Percentiles rank a stretch among this genome's conserved stretches.
These are phyloP conservation scores for Anorthoa munda DNA, from an alignment of 2,888 invertebrate genomes.

Conservation along the genomic window DNA sequence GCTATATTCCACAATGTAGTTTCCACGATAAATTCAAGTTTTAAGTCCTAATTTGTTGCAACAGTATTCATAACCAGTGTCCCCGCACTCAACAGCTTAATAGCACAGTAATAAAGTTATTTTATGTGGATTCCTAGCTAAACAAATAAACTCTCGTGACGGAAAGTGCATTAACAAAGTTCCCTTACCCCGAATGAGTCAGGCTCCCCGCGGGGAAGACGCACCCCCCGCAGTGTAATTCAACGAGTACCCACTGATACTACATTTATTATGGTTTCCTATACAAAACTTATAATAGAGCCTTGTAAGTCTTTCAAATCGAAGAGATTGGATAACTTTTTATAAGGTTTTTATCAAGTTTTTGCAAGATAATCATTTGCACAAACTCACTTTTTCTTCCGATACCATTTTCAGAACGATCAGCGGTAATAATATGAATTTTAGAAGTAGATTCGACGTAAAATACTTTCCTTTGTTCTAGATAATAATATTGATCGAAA, in stretches of 20 bases:
- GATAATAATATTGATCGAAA: conserved; percentile 48
- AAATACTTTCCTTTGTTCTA: conserved; percentile 55
- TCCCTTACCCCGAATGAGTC: conserved; percentile 77
- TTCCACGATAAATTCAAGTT: not conserved
- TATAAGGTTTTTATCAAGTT: conserved; percentile 20
- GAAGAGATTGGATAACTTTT: conserved; percentile 51
- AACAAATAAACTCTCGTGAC: conserved; percentile 64
- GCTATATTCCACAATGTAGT: not conserved
- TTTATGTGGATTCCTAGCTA: conserved; percentile 51
- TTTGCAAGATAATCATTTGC: conserved; percentile 37
- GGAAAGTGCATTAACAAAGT: conserved; percentile 83
- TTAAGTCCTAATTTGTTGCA: conserved; percentile 17
- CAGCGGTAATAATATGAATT: conserved; percentile 20
- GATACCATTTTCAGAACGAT: conserved; percentile 19
- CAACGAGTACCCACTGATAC: conserved; percentile 58
- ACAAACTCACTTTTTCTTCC: conserved; percentile 25
- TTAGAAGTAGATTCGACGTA: not conserved
- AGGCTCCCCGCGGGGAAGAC: conserved; percentile 68
- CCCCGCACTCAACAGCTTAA: conserved; percentile 17
- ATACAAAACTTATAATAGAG: conserved; percentile 52
- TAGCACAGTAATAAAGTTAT: conserved; percentile 53
- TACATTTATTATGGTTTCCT: conserved; percentile 60
- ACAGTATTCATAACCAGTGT: conserved; percentile 26
- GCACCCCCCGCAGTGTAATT: conserved; percentile 67
- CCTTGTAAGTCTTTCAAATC: conserved; percentile 46